Conservation (phyloP, 2,113 vertebrate species). For the Herpetotheres cachinnans region DNA sequence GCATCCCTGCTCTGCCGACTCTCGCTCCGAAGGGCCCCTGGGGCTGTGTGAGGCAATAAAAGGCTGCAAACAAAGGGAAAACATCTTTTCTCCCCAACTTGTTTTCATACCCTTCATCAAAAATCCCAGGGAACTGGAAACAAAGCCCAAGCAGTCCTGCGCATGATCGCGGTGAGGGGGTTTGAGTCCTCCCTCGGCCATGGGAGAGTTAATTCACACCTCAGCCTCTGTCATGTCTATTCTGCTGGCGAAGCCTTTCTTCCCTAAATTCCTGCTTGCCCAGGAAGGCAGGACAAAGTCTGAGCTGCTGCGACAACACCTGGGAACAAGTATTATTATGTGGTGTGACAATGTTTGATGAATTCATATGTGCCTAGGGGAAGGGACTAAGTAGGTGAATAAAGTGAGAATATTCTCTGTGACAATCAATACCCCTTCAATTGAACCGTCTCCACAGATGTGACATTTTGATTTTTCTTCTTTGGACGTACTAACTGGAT, state of each 20-base stretch:
- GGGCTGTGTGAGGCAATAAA: background rate
- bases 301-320: background rate
- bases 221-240: background rate
- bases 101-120: background rate
- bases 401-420: slow-evolving; percentile 73
- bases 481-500: slow-evolving; percentile 46
- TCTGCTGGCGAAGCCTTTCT: background rate
- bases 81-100: background rate
- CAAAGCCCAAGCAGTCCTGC: background rate
- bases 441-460: slow-evolving; percentile 70
- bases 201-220: background rate
- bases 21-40: background rate
- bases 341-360: slow-evolving; percentile 75
- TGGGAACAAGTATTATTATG: slow-evolving; percentile 52
- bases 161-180: rapidly evolving
- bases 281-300: background rate
- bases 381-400: slow-evolving; percentile 77
- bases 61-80: background rate
- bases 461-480: slow-evolving; percentile 77
- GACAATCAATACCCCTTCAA: slow-evolving; percentile 78
- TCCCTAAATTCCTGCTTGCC: background rate
- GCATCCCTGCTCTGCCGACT: rapidly evolving
- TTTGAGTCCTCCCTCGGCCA: rapidly evolving
- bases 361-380: slow-evolving; percentile 68
- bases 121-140: background rate